Base-by-base conservation (phyloP, 1,140 invertebrate genomes). In the Penaeus chinensis region DNA sequence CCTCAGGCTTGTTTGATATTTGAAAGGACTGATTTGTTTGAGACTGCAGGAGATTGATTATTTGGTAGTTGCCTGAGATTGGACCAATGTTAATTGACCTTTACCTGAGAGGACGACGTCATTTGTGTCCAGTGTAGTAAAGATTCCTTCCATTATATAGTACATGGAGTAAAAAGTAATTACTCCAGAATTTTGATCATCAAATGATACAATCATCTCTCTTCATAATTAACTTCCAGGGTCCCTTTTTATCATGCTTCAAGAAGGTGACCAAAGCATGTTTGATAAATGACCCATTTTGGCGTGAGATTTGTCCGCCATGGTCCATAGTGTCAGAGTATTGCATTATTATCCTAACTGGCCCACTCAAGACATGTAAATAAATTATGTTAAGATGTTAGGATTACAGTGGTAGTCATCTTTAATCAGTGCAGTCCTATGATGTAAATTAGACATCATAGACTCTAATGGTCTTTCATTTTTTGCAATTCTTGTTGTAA, bases 361-460 rank as follows among this genome's bases (percentile, higher is more conserved):
- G 77, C 84, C 76, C 84, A 85, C 77, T 85, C 84, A 85, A 85
- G 84, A 85, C 84, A 85, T 85, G 84, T 85, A 85, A 62, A 85
- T 85, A 85, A 79, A 79, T 27, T 79, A 85, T 78, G 42, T 74
- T 74, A 74, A 74, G 71, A 66, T 78, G 76, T 85, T 78, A 85
- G 76, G 62, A 54, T 85, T 66, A 85, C 78, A 65, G 84, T 78
- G 60, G 84, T 69, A 85, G 84, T 85, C 84, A 85, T 79, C 76
- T 80, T 78, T 19, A 85, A 85, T 85, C 84, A 79, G 84, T 85
- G 84, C 84, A 85, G 84, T 85, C 78, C 78, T 85, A 78, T 85
- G 76, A 63, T 85, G 84, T 85, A 85, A 69, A 85, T 79, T 85
- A 79, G 37, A 32, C 81, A 82, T 82, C 80, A 69, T 79, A 32